A percentile compares a stretch with the other conserved stretches of the same genome.
These are phyloP conservation scores for Platanista minor DNA, from an alignment of 2,113 vertebrate genomes.

Conservation along the genomic window DNA sequence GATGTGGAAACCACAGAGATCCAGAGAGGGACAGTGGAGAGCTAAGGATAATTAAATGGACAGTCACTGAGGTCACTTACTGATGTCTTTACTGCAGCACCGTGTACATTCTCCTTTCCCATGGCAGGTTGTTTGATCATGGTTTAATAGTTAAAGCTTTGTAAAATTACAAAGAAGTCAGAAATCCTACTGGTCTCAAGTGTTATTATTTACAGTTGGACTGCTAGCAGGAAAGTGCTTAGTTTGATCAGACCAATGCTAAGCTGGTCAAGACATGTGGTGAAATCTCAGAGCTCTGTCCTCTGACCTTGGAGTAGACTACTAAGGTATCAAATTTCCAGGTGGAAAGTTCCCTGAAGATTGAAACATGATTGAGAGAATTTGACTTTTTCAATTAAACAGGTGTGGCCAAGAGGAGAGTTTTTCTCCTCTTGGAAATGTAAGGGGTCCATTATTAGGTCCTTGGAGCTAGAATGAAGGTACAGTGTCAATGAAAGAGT, in stretches of 20 bases:
- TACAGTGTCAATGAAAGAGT: not conserved
- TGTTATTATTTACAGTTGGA: not conserved
- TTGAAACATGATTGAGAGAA: not conserved
- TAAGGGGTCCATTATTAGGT: not conserved
- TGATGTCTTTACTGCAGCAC: not conserved
- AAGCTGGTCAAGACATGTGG: not conserved
- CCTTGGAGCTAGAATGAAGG: not conserved
- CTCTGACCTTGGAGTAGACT: not conserved
- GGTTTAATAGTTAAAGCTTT: constrained; percentile 24
- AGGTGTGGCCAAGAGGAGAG: not conserved
- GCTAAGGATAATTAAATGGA: constrained; percentile 14
- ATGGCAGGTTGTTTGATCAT: not conserved
- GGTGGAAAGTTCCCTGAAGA: not conserved
- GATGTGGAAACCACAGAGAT: constrained; percentile 17
- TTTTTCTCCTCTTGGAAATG: not conserved
- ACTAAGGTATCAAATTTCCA: not conserved
- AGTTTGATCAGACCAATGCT: not conserved
- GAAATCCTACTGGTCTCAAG: not conserved
- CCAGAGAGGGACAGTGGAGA: not conserved
- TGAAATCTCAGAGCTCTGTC: not conserved
- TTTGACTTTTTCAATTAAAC: not conserved
- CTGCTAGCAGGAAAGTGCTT: not conserved
- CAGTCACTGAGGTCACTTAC: not conserved
- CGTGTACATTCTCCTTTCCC: not conserved
- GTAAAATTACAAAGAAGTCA: constrained; percentile 31